A percentile compares a stretch with the other conserved stretches of the same genome.
Conservation (phyloP, 2,113 vertebrate genomes). For the Illadopsis cleaveri region DNA sequence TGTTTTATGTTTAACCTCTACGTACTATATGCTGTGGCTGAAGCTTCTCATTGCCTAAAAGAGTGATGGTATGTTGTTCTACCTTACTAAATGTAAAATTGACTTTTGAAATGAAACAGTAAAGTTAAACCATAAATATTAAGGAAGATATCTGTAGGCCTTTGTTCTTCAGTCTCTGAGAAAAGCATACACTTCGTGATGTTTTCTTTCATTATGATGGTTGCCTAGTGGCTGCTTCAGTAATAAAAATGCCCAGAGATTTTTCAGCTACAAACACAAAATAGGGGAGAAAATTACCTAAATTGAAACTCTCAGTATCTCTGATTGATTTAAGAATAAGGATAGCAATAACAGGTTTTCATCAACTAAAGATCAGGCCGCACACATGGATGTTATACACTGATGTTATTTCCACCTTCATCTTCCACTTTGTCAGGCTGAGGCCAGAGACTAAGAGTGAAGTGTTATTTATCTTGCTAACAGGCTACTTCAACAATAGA, state of each 20-base stretch:
- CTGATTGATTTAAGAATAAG: background rate
- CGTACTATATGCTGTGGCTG: background rate
- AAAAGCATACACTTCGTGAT: background rate
- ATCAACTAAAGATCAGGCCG: rapidly evolving
- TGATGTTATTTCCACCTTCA: background rate
- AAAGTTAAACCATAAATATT: background rate
- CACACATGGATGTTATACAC: background rate
- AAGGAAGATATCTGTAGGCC: background rate
- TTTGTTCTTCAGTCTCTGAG: background rate
- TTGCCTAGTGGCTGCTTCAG: background rate
- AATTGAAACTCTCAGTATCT: background rate
- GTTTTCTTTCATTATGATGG: background rate
- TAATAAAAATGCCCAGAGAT: background rate
- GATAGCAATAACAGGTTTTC: background rate
- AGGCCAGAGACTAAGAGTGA: background rate
- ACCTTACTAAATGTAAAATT: slow-evolving; percentile 19
- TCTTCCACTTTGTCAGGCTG: background rate
- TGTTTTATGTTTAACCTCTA: background rate
- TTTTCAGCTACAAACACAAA: background rate
- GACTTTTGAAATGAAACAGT: background rate
- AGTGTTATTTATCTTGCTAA: background rate
- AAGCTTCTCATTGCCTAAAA: background rate
- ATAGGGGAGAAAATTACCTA: background rate
- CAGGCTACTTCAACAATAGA: background rate
- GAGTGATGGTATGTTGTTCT: background rate